Conservation (phyloP, 2,113 vertebrate genomes). For the Dicaeum eximium region DNA sequence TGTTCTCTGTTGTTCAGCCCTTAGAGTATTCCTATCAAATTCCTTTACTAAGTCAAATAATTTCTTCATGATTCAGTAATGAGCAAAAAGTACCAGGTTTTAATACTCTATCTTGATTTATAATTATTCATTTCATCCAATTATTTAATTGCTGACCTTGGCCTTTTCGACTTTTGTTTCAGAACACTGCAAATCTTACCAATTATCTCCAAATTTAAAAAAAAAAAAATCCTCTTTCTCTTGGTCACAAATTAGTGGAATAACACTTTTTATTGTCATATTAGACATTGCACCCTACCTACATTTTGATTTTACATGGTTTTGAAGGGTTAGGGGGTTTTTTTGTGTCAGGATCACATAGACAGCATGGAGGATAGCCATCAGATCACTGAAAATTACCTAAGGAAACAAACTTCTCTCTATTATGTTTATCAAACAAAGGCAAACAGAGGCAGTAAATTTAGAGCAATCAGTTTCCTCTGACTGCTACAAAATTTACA, state of each 20-base stretch:
- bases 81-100: neutral
- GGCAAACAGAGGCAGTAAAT: neutral
- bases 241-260: neutral
- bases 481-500: neutral
- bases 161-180: neutral
- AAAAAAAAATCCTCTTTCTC: neutral
- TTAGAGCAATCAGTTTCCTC: neutral
- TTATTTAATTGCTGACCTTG: neutral
- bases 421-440: neutral
- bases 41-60: neutral
- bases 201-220: neutral
- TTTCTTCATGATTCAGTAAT: neutral
- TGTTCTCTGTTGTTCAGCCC: neutral
- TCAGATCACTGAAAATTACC: conserved; percentile 37
- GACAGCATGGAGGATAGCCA: neutral
- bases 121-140: neutral
- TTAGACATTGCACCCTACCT: neutral
- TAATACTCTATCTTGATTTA: neutral
- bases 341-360: neutral
- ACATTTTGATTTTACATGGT: neutral
- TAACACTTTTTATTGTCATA: neutral
- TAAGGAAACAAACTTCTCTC: conserved; percentile 44
- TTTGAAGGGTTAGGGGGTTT: neutral
- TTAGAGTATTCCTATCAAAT: neutral
- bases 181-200: neutral